These are phyloP conservation scores for Percopsis omiscomaycus DNA, from an alignment of 2,797 vertebrate species.

Conservation along the genomic window DNA sequence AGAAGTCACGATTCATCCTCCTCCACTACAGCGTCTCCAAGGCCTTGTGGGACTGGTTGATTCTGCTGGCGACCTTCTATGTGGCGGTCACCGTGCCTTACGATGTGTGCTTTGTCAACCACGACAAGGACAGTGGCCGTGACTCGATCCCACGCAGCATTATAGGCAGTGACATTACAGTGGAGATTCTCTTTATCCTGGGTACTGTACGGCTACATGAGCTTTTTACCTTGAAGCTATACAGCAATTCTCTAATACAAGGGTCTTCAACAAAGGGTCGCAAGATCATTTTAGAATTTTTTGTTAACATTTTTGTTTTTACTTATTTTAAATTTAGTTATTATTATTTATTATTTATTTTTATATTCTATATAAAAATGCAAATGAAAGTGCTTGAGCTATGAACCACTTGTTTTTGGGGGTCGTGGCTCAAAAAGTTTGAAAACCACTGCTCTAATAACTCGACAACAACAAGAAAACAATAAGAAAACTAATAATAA, in stretches of 20 bases:
- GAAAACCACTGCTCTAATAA: too few relatives aligned
- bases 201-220: constrained; percentile 73
- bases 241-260: not conserved
- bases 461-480: too few relatives aligned
- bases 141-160: constrained; percentile 82
- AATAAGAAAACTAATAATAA: too few relatives aligned
- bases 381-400: too few relatives aligned
- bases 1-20: constrained; percentile 93
- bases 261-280: too few relatives aligned
- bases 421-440: too few relatives aligned
- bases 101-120: constrained; percentile 90
- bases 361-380: too few relatives aligned
- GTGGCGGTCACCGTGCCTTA: constrained; percentile 93
- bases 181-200: constrained; percentile 97
- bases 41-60: constrained; percentile 94
- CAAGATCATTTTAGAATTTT: too few relatives aligned
- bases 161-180: constrained; percentile 89
- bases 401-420: too few relatives aligned
- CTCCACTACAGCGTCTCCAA: constrained; percentile 96
- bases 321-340: not conserved
- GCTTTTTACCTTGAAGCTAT: not conserved
- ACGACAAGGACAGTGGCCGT: constrained; percentile 68
- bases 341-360: too few relatives aligned
- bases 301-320: not conserved
- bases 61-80: constrained; percentile 94